Percentiles rank a stretch among this genome's conserved stretches.
These are phyloP conservation scores for Zaprionus lineosus DNA, from an alignment of 2,888 invertebrate genomes.

Conservation along the genomic window DNA sequence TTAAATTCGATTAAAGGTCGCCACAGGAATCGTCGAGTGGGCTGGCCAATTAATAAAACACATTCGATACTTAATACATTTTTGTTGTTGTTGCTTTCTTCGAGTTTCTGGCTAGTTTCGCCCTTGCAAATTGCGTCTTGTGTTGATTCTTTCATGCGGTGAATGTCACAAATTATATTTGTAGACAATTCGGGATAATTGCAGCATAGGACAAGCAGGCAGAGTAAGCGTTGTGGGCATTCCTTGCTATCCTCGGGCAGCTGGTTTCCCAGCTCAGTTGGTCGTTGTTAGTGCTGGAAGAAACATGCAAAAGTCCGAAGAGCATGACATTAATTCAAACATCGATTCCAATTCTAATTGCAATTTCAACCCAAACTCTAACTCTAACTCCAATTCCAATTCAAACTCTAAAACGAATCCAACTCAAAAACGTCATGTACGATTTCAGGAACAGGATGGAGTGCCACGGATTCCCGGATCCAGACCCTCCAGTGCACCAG, in stretches of 20 bases:
- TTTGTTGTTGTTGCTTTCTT: conserved; percentile 19
- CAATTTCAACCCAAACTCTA: background rate
- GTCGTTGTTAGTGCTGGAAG: conserved; percentile 31
- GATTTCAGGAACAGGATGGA: conserved; percentile 82
- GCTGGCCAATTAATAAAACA: conserved; percentile 48
- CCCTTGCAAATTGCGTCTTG: conserved; percentile 39
- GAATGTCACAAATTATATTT: conserved; percentile 62
- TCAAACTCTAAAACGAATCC: conserved; percentile 12
- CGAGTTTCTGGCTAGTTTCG: conserved; percentile 24
- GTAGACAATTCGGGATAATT: conserved; percentile 77
- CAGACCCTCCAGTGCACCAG: conserved; percentile 82
- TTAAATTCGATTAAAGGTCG: conserved; percentile 63
- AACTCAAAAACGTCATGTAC: conserved; percentile 65
- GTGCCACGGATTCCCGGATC: conserved; percentile 76
- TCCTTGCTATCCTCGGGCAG: background rate
- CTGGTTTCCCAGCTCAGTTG: conserved; percentile 37
- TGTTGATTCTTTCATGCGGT: conserved; percentile 35
- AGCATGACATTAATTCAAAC: conserved; percentile 9
- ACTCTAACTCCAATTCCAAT: background rate
- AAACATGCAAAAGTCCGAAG: conserved; percentile 50
- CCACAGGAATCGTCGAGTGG: conserved; percentile 38
- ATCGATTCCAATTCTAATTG: background rate
- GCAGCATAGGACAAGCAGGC: conserved; percentile 36
- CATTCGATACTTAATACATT: conserved; percentile 37
- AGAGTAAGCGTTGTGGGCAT: conserved; percentile 32